Base-by-base conservation (phyloP, 2,888 invertebrate genomes). In the Cosmopolites sordidus region DNA sequence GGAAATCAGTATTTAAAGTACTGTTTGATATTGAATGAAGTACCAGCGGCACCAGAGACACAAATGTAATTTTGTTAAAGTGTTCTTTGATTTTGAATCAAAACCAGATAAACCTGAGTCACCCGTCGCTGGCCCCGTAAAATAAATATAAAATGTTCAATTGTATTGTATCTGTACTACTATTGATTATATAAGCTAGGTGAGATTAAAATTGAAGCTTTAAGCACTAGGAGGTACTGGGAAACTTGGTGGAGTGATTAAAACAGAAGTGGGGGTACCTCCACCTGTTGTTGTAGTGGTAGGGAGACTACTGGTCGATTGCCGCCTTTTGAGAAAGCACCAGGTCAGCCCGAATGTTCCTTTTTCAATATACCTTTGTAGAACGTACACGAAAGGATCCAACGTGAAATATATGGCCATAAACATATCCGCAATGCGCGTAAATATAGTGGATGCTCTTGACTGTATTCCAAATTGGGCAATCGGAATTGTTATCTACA, bases 381-480 rank as follows among this genome's bases (percentile, higher is more conserved):
- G 76, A 43, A 91, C 90, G 73, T 91, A 92, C 48, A 91, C 82
- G 64, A 87, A 86, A 1, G 92, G 92, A 73, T 92, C 87, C 58
- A 90, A 78, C 22, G 87, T 84, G 73, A 91, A 92, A 75, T 92
- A 91, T 46, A 89, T 72, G 45, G 88, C 83, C 76, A 91, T 83
- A 51, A 90, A 76, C 50, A 87, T 72, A 69, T 92, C 90, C 1
- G 89, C 87, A 11, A 83, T 65, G 15, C 75, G 69, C 56, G 81
- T 80, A 55, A 82, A 79, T 29, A 77, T 69, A 29, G 64, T 65
- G 17, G 64, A 68, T 59, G 78, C 72, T 40, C 68, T 67, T 16
- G 62, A 51, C 16, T 60, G 51, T 14, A 69, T 67, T 48, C 69
- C 62, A 43, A 76, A 71, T 65, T 81, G 82, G 5, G 82, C 81